Conservation (phyloP, 2,113 vertebrate genomes). For the Semnornis frantzii region DNA sequence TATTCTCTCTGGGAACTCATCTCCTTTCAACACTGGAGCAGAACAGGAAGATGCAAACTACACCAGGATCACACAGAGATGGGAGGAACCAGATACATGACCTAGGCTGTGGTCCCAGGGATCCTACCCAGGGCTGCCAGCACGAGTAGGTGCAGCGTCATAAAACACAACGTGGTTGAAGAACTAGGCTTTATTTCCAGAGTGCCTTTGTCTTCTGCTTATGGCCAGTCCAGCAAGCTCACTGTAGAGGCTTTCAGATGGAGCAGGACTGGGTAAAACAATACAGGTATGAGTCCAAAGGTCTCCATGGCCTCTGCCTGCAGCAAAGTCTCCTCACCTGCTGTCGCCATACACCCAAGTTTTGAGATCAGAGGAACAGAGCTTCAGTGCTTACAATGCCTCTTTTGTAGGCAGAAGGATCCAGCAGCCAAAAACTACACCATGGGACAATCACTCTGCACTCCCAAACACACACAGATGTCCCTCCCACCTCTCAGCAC, state of each 20-base stretch:
- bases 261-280: background rate
- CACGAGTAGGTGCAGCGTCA: background rate
- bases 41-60: background rate
- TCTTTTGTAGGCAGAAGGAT: background rate
- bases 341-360: background rate
- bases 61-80: background rate
- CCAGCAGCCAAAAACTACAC: background rate
- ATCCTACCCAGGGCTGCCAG: background rate
- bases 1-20: background rate
- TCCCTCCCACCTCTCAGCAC: background rate
- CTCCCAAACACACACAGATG: background rate
- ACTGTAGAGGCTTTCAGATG: background rate
- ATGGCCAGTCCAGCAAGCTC: background rate
- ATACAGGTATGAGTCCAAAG: background rate
- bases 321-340: background rate
- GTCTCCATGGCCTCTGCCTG: background rate
- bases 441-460: background rate
- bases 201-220: background rate
- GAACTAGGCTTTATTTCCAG: background rate
- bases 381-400: background rate
- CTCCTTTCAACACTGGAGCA: background rate
- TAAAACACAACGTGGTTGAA: fast-evolving
- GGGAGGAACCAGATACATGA: background rate
- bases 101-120: background rate
- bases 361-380: background rate